Percentiles rank a stretch among this genome's conserved stretches.
Conservation (phyloP, 2,888 invertebrate genomes). For the Oegoconia quadripuncta region DNA sequence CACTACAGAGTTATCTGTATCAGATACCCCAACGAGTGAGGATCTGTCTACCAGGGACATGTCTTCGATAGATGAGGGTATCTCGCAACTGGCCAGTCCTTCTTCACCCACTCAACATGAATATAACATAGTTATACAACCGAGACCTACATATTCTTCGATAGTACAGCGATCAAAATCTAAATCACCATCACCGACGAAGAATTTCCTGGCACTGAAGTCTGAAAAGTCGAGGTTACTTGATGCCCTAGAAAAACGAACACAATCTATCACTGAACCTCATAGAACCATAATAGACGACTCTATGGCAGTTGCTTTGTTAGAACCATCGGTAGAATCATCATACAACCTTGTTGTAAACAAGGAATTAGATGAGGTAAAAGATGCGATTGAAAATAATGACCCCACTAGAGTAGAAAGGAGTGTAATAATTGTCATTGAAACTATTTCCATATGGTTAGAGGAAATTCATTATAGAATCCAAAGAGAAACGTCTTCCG, state of each 20-base stretch:
- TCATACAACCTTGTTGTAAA: conserved; percentile 77
- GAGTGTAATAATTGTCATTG: conserved; percentile 85
- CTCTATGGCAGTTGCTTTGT: conserved; percentile 51
- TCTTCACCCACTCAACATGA: conserved; percentile 32
- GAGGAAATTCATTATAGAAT: conserved; percentile 91
- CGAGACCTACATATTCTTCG: conserved; percentile 67
- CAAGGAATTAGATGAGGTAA: conserved; percentile 78
- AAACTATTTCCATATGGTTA: conserved; percentile 90
- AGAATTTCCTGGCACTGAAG: conserved; percentile 44
- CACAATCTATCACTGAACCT: conserved; percentile 44
- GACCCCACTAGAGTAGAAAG: conserved; percentile 82
- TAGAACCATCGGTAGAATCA: conserved; percentile 64
- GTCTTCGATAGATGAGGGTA: conserved; percentile 70
- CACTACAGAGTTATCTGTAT: conserved; percentile 68
- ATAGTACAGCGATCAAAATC: conserved; percentile 71
- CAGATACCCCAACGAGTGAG: conserved; percentile 66
- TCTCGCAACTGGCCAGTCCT: conserved; percentile 60
- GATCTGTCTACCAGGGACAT: conserved; percentile 59
- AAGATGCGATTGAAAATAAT: conserved; percentile 77
- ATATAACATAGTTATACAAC: conserved; percentile 25
- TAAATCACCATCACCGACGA: conserved; percentile 70
- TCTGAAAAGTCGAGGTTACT: conserved; percentile 56
- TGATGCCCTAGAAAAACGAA: conserved; percentile 60
- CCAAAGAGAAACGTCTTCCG: conserved; percentile 55
- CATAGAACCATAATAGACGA: conserved; percentile 42